Conservation (phyloP, 2,888 invertebrate genomes). For the Neria commutata region DNA sequence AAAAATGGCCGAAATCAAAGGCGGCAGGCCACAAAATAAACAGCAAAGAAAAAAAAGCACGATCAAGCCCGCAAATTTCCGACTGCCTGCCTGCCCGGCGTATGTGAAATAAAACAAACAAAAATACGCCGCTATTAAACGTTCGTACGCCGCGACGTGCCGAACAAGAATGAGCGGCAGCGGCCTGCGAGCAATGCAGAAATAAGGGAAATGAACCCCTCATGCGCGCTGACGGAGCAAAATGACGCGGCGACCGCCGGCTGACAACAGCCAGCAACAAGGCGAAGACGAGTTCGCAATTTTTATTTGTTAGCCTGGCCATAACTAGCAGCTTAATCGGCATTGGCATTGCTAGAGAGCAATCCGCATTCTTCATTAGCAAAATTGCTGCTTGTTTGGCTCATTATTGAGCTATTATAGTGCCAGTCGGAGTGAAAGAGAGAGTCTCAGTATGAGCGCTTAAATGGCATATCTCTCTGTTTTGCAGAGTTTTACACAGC, state of each 20-base stretch:
- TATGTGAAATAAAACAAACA: neutral
- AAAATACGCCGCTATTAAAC: neutral
- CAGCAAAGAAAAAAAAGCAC: neutral
- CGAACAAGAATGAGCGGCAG: conserved; percentile 33
- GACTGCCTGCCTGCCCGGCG: too few species aligned
- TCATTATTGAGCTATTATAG: too few species aligned
- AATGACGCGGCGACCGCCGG: neutral
- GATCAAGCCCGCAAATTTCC: neutral
- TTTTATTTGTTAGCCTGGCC: too few species aligned
- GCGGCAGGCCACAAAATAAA: neutral
- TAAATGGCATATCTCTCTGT: too few species aligned
- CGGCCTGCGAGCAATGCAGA: conserved; percentile 15
- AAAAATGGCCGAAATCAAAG: neutral
- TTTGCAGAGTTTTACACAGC: too few species aligned
- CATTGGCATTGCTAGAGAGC: too few species aligned
- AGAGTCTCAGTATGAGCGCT: too few species aligned
- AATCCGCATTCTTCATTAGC: too few species aligned
- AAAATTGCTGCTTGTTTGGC: too few species aligned
- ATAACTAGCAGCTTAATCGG: too few species aligned
- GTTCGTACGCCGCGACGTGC: conserved; percentile 32
- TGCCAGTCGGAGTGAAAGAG: too few species aligned
- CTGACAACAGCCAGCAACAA: neutral
- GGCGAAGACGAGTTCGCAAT: neutral
- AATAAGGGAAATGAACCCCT: neutral
- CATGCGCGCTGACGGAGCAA: neutral